These are phyloP conservation scores for Drosophila sordidula DNA, from an alignment of 2,888 invertebrate genomes.

Conservation along the genomic window DNA sequence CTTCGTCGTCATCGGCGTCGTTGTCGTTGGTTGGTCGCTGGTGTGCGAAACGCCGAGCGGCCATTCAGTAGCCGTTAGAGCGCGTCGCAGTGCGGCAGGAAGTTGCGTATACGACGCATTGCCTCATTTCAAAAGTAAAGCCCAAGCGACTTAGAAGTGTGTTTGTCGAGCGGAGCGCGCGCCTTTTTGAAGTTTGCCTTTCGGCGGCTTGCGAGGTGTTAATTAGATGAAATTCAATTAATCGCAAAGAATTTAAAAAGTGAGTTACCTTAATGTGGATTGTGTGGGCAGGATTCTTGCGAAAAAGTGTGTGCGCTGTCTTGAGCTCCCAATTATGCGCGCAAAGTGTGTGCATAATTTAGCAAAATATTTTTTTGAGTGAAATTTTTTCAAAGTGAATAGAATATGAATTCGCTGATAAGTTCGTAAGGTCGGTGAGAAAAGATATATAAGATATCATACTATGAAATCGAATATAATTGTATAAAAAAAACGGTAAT, in stretches of 20 bases:
- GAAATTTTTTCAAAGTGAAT: constrained; percentile 23
- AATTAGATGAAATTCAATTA: constrained; percentile 65
- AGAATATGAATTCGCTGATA: constrained; percentile 15
- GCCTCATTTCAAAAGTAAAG: constrained; percentile 8
- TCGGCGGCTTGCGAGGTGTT: constrained; percentile 56
- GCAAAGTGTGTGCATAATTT: constrained; percentile 40
- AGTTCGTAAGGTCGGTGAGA: neutral
- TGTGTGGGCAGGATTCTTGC: constrained; percentile 27
- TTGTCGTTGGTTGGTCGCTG: constrained; percentile 43
- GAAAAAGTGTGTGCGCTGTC: neutral
- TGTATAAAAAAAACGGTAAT: too few species aligned
- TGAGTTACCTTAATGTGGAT: constrained; percentile 40
- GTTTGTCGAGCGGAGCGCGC: constrained; percentile 37
- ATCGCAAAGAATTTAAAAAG: constrained; percentile 45
- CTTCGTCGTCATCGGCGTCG: constrained; percentile 42
- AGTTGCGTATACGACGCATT: constrained; percentile 77
- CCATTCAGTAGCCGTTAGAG: constrained; percentile 77
- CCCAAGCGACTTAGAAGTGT: constrained; percentile 21
- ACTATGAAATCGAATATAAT: neutral
- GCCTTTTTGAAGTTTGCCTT: constrained; percentile 39
- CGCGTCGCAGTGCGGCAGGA: constrained; percentile 78
- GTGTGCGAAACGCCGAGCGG: constrained; percentile 58
- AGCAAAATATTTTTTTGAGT: constrained; percentile 1
- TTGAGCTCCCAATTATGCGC: constrained; percentile 11
- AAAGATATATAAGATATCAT: neutral